A percentile compares a stretch with the other conserved stretches of the same genome.
Evolutionary conservation across 2,113 vertebrate genomes (phyloP).

Genomic region (Pangasianodon hypophthalmus): DNA sequence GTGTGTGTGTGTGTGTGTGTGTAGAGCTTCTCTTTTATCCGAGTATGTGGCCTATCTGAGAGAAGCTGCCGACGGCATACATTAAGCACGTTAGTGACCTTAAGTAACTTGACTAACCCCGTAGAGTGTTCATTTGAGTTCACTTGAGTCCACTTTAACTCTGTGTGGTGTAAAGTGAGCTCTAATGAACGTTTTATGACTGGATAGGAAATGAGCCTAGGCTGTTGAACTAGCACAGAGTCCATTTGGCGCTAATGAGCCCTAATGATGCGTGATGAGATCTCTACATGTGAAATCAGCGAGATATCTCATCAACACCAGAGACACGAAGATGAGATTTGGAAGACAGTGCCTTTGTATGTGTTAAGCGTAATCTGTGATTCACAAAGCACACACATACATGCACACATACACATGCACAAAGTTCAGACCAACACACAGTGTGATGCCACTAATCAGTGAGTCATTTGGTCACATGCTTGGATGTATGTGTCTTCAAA

Average conservation of each 20-base stretch:
- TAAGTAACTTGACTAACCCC: not conserved
- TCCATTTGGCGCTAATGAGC: not conserved
- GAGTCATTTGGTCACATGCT: constrained; percentile 21
- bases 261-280: constrained; percentile 27
- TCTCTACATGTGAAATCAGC: constrained; percentile 4
- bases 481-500: not conserved
- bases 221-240: not conserved
- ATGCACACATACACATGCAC: not conserved
- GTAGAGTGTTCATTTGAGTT: not conserved
- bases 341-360: not conserved
- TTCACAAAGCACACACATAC: not conserved
- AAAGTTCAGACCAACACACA: not conserved
- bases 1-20: constrained; percentile 10
- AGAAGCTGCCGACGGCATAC: not conserved
- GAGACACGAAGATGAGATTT: constrained; percentile 1
- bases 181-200: not conserved
- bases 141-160: not conserved
- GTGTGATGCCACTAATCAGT: constrained; percentile 11
- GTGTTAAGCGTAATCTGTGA: not conserved
- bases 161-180: not conserved
- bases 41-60: constrained; percentile 32
- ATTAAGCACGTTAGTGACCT: not conserved
- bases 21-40: constrained; percentile 34
- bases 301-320: constrained; percentile 16
- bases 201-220: not conserved